Percentiles rank a stretch among this genome's conserved stretches.
Evolutionary conservation across 2,113 vertebrate species (phyloP).

Genomic region (Neolamprologus toae): DNA sequence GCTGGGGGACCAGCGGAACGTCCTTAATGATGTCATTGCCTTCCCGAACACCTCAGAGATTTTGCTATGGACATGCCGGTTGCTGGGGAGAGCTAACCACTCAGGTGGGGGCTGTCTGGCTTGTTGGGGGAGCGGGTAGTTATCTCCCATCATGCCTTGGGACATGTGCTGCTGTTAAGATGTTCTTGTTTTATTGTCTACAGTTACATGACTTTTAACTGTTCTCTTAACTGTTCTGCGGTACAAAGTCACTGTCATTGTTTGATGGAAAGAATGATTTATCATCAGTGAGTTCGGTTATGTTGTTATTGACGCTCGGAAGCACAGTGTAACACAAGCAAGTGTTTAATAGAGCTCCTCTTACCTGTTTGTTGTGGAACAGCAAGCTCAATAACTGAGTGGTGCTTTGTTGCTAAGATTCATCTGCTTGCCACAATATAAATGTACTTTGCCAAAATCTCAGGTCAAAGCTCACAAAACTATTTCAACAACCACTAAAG

Average conservation of each 20-base stretch:
- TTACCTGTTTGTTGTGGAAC: background rate
- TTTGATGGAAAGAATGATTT: background rate
- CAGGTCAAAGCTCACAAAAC: background rate
- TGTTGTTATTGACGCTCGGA: background rate
- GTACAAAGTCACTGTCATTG: too few species aligned
- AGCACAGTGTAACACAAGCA: background rate
- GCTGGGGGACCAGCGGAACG: background rate
- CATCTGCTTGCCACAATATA: background rate
- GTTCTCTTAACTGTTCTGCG: too few species aligned
- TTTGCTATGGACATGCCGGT: background rate
- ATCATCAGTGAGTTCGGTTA: background rate
- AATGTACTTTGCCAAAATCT: background rate
- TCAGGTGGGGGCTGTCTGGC: background rate
- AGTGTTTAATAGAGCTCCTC: background rate
- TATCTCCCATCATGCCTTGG: too few species aligned
- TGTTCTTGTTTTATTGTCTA: too few species aligned
- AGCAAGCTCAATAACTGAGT: background rate
- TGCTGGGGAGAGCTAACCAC: background rate
- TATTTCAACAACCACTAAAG: background rate
- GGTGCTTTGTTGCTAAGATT: background rate
- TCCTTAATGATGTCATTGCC: background rate
- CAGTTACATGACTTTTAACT: too few species aligned
- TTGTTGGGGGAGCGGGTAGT: too few species aligned
- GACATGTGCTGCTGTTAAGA: too few species aligned
- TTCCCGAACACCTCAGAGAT: background rate